Evolutionary conservation across 2,888 invertebrate species (phyloP).

Genomic region (Leptothorax acervorum): DNA sequence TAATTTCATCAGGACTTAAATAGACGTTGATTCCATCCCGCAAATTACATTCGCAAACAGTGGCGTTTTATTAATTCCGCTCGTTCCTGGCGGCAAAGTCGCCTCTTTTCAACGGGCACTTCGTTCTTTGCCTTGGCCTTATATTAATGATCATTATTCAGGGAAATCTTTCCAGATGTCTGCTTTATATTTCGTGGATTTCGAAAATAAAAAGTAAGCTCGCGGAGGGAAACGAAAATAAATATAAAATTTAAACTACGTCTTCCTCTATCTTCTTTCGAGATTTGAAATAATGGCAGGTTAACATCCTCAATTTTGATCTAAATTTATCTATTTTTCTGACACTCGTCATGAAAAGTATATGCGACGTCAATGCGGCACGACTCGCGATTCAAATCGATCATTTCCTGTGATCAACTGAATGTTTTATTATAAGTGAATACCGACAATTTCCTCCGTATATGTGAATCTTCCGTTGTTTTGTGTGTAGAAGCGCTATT

Average conservation of each 20-base stretch:
- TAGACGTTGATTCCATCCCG: conserved; percentile 56
- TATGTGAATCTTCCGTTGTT: neutral
- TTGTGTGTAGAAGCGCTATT: neutral
- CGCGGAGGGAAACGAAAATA: neutral
- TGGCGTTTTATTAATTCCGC: conserved; percentile 50
- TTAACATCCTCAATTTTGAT: neutral
- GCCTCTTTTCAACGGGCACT: conserved; percentile 4
- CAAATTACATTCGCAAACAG: conserved; percentile 58
- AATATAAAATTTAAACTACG: neutral
- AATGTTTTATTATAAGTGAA: conserved; percentile 12
- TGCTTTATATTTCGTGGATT: neutral
- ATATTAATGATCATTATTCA: conserved; percentile 36
- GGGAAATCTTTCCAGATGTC: neutral
- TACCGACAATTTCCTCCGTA: neutral
- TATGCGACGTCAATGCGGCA: neutral
- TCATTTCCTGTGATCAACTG: neutral
- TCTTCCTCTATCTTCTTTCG: neutral
- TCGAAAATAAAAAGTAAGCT: neutral
- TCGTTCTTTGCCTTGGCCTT: conserved; percentile 10
- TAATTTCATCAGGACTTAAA: conserved; percentile 59
- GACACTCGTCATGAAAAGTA: neutral
- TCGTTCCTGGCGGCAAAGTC: conserved; percentile 21
- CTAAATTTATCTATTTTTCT: neutral
- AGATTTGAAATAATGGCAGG: neutral
- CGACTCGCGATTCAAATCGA: conserved; percentile 1